These are phyloP conservation scores for Sylvia atricapilla DNA, from an alignment of 2,113 vertebrate genomes.

Conservation along the genomic window DNA sequence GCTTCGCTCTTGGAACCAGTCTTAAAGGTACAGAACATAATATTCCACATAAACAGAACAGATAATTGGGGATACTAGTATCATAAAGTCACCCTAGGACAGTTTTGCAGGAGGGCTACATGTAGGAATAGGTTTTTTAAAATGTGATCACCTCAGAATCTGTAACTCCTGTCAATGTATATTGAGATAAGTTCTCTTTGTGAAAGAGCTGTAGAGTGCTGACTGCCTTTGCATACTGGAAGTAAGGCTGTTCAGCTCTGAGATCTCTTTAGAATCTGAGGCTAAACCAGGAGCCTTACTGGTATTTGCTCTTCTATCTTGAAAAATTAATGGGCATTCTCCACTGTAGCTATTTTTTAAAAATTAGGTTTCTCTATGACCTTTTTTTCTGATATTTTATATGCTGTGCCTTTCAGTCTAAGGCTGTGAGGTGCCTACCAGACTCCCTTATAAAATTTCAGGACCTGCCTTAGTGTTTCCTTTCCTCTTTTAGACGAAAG, in stretches of 20 bases:
- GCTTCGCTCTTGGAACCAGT: background rate
- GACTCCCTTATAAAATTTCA: background rate
- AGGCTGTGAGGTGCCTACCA: background rate
- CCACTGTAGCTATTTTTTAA: background rate
- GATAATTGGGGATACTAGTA: background rate
- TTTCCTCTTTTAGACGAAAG: slow-evolving; percentile 1
- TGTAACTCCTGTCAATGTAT: background rate
- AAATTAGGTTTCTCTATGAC: background rate
- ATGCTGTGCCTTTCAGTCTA: background rate
- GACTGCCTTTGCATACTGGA: background rate
- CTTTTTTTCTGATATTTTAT: background rate
- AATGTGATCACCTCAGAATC: background rate
- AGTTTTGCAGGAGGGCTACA: background rate
- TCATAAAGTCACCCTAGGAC: background rate
- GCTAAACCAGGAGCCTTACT: background rate
- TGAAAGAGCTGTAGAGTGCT: background rate
- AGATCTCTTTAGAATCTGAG: background rate
- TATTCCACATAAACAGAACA: background rate
- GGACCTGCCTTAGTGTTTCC: background rate
- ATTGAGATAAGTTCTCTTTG: background rate
- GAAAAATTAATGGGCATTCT: background rate
- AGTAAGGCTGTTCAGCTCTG: background rate
- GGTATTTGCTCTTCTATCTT: background rate
- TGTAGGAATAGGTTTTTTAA: background rate
- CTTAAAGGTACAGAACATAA: background rate